Percentiles rank a stretch among this genome's conserved stretches.
Conservation (phyloP, 2,888 invertebrate species). For the Pharmacophagus antenor region DNA sequence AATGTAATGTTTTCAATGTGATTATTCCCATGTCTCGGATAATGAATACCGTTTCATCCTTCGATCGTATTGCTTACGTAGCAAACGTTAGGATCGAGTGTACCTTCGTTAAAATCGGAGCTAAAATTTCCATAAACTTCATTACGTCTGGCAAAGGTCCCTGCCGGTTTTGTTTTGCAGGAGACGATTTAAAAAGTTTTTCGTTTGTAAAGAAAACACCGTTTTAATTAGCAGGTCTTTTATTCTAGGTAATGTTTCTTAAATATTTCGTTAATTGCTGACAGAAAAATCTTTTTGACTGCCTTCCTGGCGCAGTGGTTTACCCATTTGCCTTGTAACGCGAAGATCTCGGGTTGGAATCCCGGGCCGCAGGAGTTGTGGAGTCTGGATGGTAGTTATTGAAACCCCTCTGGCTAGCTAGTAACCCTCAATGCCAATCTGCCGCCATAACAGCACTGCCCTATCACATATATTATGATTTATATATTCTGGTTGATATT, state of each 20-base stretch:
- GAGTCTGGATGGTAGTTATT: too few species aligned
- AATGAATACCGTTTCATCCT: neutral
- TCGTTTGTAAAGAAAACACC: neutral
- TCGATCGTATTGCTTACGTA: constrained; percentile 1
- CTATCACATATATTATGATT: too few species aligned
- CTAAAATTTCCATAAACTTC: constrained; percentile 6
- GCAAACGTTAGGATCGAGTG: neutral
- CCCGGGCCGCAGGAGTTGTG: too few species aligned
- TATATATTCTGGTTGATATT: too few species aligned
- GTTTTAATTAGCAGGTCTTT: neutral
- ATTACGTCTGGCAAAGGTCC: neutral
- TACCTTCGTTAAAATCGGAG: neutral
- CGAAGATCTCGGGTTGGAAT: too few species aligned
- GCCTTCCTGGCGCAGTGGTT: too few species aligned
- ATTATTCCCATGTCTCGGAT: neutral
- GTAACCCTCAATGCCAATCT: too few species aligned
- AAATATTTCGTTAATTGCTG: neutral
- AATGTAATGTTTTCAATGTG: neutral
- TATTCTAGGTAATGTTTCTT: neutral
- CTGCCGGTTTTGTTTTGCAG: neutral
- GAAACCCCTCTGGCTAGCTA: too few species aligned
- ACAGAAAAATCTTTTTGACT: neutral
- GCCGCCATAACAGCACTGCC: too few species aligned
- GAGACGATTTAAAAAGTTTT: neutral
- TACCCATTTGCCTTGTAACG: too few species aligned